Evolutionary conservation across 2,888 invertebrate species (phyloP), one percentile per base, ranked within the genome.

Genomic region (Formica aserva): DNA sequence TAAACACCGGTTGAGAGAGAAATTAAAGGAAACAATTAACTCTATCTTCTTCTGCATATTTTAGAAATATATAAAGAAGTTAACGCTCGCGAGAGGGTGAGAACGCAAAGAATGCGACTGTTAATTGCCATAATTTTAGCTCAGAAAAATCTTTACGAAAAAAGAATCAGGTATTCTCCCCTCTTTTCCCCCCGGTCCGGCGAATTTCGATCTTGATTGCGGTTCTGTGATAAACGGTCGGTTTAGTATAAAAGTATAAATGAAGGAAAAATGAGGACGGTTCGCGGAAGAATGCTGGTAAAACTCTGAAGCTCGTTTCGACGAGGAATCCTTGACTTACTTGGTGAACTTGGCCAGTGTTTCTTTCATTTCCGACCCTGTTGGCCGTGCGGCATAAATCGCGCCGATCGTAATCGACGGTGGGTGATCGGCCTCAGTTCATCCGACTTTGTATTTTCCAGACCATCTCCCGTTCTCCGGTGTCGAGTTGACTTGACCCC

Each of bases 221-320:
- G 13, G 41, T 66, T 67, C 32, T 76, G 76, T 48, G 52, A 66
- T 77, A 32, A 66, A 18, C 41, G n/a, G 48, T 41, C 60, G 60
- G 22, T 78, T 60, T 69, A 80, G 67, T 67, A 78, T 26, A 22
- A 22, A 22, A 22, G 22, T 22, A 38, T 78, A 45, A 69, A 78
- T 38, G 32, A 48, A 48, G 41, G 45, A 60, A 80, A 60, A 48
- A 80, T 26, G 60, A 26, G 41, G 60, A 26, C 13, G 26, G 13
- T 67, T 78, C 69, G 45, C 35, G 78, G 32, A 60, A 78, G 60
- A 60, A 78, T 45, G 69, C 13, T 22, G 60, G 60, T 45, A 60
- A 45, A 60, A 60, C 69, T 67, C 41, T 57, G 11, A 38, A 15
- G 29, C 22, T 71, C 62, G 71, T 80, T 71, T 45, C 6, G 6